phyloP scores from a whole-genome alignment of 2,888 invertebrate species.

The Drosophila suboccidentalis region DNA sequence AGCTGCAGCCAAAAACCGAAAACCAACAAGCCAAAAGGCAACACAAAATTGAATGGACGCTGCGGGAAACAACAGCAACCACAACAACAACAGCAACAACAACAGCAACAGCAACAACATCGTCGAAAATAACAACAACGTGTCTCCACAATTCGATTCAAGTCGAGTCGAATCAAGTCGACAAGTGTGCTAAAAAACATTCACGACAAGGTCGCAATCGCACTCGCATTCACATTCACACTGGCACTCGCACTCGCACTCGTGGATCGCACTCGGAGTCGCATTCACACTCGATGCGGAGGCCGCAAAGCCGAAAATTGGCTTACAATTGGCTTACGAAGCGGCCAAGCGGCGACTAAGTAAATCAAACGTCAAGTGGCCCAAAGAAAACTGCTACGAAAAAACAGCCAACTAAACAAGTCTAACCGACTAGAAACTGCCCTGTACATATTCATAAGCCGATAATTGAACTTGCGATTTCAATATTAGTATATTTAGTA shows the following conservation, averaged over 20 bases:
- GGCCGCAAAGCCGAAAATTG: slow-evolving; percentile 69
- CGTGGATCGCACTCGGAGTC: slow-evolving; percentile 2
- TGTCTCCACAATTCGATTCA: slow-evolving; percentile 28
- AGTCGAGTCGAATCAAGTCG: slow-evolving; percentile 26
- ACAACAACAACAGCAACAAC: slow-evolving; percentile 14
- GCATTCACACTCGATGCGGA: slow-evolving; percentile 25
- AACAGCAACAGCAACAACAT: slow-evolving; percentile 11
- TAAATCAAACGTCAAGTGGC: slow-evolving; percentile 67
- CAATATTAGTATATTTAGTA: neutral
- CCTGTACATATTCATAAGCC: slow-evolving; percentile 4
- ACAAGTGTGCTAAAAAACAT: slow-evolving; percentile 73
- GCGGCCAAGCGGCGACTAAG: slow-evolving; percentile 63
- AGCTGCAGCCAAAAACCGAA: slow-evolving; percentile 32
- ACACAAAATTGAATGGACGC: slow-evolving; percentile 33
- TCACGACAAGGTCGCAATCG: slow-evolving; percentile 63
- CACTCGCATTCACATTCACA: slow-evolving; percentile 13
- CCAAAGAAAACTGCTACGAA: slow-evolving; percentile 35
- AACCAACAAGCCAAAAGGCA: slow-evolving; percentile 28
- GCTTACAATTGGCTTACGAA: slow-evolving; percentile 78
- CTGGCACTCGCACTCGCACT: neutral
- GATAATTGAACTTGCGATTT: neutral
- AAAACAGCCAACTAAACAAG: neutral
- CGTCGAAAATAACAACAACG: slow-evolving; percentile 22
- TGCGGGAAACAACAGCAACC: slow-evolving; percentile 22
- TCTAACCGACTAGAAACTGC: slow-evolving; percentile 1